Conservation (phyloP, 1,140 invertebrate species). For the Potamilus streckersoni region DNA sequence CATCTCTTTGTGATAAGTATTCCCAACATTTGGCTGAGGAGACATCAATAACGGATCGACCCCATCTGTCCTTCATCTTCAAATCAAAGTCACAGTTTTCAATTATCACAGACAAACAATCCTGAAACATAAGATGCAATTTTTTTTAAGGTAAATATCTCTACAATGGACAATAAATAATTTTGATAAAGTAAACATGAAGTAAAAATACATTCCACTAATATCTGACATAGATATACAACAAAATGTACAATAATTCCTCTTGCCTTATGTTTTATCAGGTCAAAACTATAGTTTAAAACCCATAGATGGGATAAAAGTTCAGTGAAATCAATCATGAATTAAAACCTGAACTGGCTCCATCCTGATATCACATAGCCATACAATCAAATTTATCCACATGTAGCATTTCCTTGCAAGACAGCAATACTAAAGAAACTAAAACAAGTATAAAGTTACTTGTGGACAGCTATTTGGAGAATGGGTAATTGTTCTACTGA, state of each 20-base stretch:
- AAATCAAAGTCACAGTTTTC: conserved; percentile 45
- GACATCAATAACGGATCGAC: conserved; percentile 48
- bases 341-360: too few species aligned
- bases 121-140: conserved; percentile 38
- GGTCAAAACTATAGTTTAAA: too few species aligned
- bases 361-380: too few species aligned
- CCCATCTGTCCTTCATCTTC: conserved; percentile 47
- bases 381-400: too few species aligned
- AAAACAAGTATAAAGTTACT: too few species aligned
- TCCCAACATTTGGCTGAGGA: conserved; percentile 49
- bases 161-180: not conserved
- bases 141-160: not conserved
- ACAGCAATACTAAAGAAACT: too few species aligned
- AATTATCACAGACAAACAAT: conserved; percentile 48
- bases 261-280: not conserved
- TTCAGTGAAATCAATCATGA: too few species aligned
- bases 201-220: not conserved
- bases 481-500: too few species aligned
- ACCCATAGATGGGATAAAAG: too few species aligned
- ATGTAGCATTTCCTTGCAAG: too few species aligned
- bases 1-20: too few species aligned
- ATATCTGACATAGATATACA: not conserved
- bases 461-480: too few species aligned
- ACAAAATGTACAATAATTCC: not conserved
- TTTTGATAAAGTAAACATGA: not conserved